A percentile compares a stretch with the other conserved stretches of the same genome.
Conservation (phyloP, 2,113 vertebrate genomes). For the Lepus timidus region DNA sequence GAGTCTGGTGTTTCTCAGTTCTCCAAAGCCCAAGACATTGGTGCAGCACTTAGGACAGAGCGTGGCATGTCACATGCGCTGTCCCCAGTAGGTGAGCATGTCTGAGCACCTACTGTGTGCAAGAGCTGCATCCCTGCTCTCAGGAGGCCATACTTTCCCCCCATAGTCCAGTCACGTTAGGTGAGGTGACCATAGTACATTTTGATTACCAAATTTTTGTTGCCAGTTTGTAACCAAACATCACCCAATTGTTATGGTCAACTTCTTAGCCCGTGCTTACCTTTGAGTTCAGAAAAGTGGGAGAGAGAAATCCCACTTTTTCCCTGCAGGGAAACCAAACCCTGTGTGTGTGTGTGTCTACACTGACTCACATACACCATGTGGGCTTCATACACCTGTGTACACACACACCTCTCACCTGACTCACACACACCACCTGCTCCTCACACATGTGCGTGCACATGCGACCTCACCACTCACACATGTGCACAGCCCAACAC, state of each 20-base stretch:
- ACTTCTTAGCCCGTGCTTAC: background rate
- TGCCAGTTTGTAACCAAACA: background rate
- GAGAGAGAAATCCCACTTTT: no score
- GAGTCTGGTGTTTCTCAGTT: fast-evolving
- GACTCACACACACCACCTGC: no score
- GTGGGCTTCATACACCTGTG: background rate
- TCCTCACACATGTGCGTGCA: background rate
- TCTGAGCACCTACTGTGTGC: no score
- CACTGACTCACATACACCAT: background rate
- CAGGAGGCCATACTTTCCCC: fast-evolving
- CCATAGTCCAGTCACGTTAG: background rate
- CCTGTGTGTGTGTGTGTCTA: fast-evolving
- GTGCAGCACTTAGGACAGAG: background rate
- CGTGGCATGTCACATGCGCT: fast-evolving
- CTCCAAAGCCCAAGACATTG: background rate
- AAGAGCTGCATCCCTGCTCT: background rate
- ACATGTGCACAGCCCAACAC: no score
- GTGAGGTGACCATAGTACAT: background rate
- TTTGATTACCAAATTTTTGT: background rate
- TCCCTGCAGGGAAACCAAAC: background rate
- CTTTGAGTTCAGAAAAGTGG: background rate
- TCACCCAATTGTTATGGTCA: no score
- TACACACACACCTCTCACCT: background rate
- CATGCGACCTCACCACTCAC: background rate
- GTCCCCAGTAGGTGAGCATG: background rate